Evolutionary conservation across 2,113 vertebrate genomes (phyloP), one percentile per base, ranked within the genome.

Genomic region (Stegastes partitus): DNA sequence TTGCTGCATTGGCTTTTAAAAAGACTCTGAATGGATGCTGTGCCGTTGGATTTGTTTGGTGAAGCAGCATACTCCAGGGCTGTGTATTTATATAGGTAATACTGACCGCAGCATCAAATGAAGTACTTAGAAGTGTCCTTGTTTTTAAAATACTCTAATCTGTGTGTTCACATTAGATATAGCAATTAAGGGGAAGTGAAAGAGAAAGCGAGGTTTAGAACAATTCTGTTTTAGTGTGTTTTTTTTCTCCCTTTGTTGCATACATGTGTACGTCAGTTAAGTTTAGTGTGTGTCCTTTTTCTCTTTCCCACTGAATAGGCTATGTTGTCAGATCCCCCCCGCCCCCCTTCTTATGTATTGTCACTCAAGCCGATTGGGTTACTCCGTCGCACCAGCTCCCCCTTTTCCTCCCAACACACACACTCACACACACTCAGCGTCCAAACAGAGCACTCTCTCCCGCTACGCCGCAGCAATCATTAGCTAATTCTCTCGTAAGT

Each of bases 351-450:
- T 71, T 76, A 61, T 88, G 78, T 82, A 90, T 90, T 93, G 86
- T 92, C 71, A 75, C 57, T 86, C 54, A 84, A 68, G 61, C 77
- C 23, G 86, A 88, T 93, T 92, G 71, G 79, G 87, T 91, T 90
- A 89, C 83, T 34, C 85, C 78, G 58, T 83, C 74, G 84, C 89
- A 81, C 74, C 68, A 81, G 49, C 81, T 66, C 87, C 79, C 81
- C 72, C 79, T 56, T 44, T 80, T 39, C 53, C 53, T 65, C 62
- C 28, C 50, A 50, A 57, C 51, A 78, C 83, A 71, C 64, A 68
- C 64, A 79, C 49, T 50, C 28, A 61, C 71, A 57, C 69, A 74
- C 47, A 70, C 58, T n/a, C n/a, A 77, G 42, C 12, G 0, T 67
- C 77, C 26, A 81, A 66, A 82, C 81, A 86, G 22, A 71, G 58